Evolutionary conservation across 2,113 vertebrate genomes (phyloP).

Genomic region (Puma concolor): DNA sequence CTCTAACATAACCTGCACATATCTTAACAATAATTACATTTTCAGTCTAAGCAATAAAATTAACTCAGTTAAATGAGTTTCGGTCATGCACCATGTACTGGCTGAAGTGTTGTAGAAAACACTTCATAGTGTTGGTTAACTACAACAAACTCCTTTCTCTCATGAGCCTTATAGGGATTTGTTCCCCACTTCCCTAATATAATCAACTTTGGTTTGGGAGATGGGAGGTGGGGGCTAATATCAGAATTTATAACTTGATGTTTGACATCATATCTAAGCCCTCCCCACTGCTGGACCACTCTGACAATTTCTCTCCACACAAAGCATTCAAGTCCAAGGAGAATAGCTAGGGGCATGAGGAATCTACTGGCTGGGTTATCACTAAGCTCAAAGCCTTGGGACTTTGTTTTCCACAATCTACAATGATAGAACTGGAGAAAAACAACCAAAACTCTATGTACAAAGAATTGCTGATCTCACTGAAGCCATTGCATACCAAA

Average conservation of each 20-base stretch:
- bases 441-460: neutral
- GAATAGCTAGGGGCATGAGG: constrained; percentile 68
- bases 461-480: constrained; percentile 2
- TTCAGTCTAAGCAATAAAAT: constrained; percentile 69
- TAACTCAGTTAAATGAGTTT: constrained; percentile 32
- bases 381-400: neutral
- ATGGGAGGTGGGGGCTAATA: neutral
- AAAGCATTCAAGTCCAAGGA: constrained; percentile 4
- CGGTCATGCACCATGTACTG: constrained; percentile 57
- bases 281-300: neutral
- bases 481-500: neutral
- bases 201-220: neutral
- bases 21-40: constrained; percentile 28
- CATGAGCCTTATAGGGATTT: neutral
- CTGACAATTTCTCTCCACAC: neutral
- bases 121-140: constrained; percentile 19
- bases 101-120: constrained; percentile 70
- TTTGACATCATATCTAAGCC: constrained; percentile 2
- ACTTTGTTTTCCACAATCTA: constrained; percentile 2
- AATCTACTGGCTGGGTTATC: constrained; percentile 60
- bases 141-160: constrained; percentile 38
- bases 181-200: neutral
- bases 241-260: constrained; percentile 45
- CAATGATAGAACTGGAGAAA: neutral
- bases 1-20: neutral